phyloP scores from a whole-genome alignment of 2,888 invertebrate genomes.

The Heliconius hortense region DNA sequence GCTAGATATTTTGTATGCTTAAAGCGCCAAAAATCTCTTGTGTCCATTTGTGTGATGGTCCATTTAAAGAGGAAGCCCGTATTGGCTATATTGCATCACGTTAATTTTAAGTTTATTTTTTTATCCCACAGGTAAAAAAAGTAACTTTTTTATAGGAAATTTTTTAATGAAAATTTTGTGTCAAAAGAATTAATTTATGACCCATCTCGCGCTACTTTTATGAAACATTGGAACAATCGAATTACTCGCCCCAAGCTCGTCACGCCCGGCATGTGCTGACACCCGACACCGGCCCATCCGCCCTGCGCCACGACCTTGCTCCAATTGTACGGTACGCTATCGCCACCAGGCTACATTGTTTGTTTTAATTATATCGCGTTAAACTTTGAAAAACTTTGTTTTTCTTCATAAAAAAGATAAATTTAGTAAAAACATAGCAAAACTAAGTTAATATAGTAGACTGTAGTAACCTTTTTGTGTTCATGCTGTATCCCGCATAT shows the following conservation, averaged over 20 bases:
- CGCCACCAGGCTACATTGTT: constrained; percentile 13
- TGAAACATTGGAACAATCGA: constrained; percentile 8
- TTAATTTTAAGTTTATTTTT: too few species aligned
- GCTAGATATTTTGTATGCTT: too few species aligned
- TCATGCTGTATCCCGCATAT: not conserved
- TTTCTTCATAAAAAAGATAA: not conserved
- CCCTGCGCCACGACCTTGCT: constrained; percentile 49
- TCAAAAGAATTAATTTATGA: too few species aligned
- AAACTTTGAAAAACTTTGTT: not conserved
- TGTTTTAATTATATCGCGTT: not conserved
- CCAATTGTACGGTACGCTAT: constrained; percentile 35
- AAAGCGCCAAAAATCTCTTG: too few species aligned
- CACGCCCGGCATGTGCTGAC: constrained; percentile 45
- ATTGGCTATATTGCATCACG: too few species aligned
- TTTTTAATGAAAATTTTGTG: not conserved
- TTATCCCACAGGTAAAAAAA: too few species aligned
- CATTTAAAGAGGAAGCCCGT: too few species aligned
- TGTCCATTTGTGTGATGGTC: too few species aligned
- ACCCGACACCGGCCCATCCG: constrained; percentile 54
- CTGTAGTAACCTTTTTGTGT: too few species aligned
- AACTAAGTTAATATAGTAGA: too few species aligned
- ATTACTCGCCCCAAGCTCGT: not conserved
- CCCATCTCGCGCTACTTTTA: not conserved
- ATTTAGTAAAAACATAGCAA: not conserved
- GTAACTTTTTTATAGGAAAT: not conserved